Evolutionary conservation across 2,888 invertebrate genomes (phyloP).

Genomic region (Phytoseiulus persimilis): DNA sequence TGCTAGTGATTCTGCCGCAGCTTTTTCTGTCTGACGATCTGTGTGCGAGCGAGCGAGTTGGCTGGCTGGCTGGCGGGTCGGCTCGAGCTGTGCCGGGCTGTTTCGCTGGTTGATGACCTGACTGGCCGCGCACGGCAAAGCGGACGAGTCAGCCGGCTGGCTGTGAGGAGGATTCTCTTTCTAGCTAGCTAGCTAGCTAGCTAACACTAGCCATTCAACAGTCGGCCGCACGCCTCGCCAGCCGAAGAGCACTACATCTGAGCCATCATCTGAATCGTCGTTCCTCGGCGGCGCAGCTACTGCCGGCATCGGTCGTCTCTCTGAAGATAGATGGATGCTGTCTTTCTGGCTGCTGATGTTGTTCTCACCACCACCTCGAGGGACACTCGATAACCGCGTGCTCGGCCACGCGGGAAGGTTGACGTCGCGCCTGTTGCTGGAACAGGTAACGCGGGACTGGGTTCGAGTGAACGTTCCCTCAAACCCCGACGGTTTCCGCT

Average conservation of each 20-base stretch:
- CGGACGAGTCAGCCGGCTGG: background rate
- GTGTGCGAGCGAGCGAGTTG: background rate
- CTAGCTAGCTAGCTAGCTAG: too few relatives aligned
- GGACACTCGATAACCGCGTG: too few relatives aligned
- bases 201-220: background rate
- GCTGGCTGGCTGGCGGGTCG: background rate
- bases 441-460: too few relatives aligned
- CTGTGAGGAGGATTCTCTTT: conserved; percentile 5
- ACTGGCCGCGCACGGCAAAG: background rate
- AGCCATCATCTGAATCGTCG: background rate
- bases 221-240: background rate
- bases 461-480: too few relatives aligned
- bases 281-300: background rate
- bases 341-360: background rate
- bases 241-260: background rate
- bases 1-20: background rate
- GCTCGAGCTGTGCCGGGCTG: background rate
- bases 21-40: background rate
- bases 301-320: background rate
- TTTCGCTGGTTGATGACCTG: background rate
- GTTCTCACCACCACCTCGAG: too few relatives aligned
- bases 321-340: background rate
- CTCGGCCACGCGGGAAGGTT: too few relatives aligned
- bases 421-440: too few relatives aligned
- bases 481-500: too few relatives aligned